A percentile compares a stretch with the other conserved stretches of the same genome.
Evolutionary conservation across 1,140 invertebrate species (phyloP).

Genomic region (Tyrophagus putrescentiae): DNA sequence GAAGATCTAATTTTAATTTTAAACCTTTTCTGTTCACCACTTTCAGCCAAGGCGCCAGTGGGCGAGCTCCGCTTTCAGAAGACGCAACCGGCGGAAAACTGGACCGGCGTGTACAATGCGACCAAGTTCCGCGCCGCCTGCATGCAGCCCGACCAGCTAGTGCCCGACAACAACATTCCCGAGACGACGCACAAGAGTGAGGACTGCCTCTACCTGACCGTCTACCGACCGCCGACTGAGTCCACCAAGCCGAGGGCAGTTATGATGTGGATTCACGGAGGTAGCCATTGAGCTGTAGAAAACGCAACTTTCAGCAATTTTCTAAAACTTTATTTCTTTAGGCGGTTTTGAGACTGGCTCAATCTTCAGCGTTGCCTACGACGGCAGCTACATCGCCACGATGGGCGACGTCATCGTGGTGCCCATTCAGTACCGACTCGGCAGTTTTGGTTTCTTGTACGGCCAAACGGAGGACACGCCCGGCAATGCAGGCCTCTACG

Average conservation of each 20-base stretch:
- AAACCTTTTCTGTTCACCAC: background rate
- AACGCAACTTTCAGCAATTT: no score
- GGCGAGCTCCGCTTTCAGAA: conserved; percentile 58
- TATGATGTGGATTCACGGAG: conserved; percentile 31
- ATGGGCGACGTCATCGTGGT: conserved; percentile 85
- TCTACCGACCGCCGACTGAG: conserved; percentile 29
- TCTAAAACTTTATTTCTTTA: no score
- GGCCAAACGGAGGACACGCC: conserved; percentile 68
- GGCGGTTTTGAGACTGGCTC: conserved; percentile 42
- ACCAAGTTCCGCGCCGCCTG: conserved; percentile 20
- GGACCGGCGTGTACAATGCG: conserved; percentile 11
- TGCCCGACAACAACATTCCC: conserved; percentile 14
- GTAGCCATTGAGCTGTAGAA: no score
- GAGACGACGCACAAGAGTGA: conserved; percentile 25
- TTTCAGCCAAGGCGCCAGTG: conserved; percentile 46
- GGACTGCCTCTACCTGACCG: conserved; percentile 36
- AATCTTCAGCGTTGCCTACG: conserved; percentile 67
- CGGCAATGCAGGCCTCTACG: conserved; percentile 84
- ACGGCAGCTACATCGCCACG: conserved; percentile 64
- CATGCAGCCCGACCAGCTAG: conserved; percentile 22
- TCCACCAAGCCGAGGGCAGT: conserved; percentile 20
- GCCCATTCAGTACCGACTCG: conserved; percentile 83
- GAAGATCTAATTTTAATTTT: background rate
- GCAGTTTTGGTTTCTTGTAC: conserved; percentile 80
- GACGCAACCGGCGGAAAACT: conserved; percentile 8